phyloP scores from a whole-genome alignment of 2,888 invertebrate genomes.

The Busseola fusca region DNA sequence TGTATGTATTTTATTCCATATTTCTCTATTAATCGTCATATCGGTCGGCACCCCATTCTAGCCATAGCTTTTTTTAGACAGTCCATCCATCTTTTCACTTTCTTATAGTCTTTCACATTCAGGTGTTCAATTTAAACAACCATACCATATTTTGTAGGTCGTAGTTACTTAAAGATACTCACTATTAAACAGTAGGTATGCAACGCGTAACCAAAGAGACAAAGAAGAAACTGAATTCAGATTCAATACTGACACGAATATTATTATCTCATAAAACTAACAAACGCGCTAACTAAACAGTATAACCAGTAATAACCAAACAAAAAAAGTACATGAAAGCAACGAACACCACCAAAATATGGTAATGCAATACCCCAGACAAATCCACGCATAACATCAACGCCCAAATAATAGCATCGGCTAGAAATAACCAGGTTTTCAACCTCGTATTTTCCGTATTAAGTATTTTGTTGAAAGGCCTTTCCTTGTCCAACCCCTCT shows the following conservation, averaged over 20 bases:
- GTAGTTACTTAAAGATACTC: not conserved
- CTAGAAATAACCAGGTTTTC: constrained; percentile 81
- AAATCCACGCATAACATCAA: constrained; percentile 70
- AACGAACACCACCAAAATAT: constrained; percentile 58
- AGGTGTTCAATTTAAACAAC: not conserved
- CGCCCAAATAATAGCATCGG: constrained; percentile 72
- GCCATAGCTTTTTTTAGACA: not conserved
- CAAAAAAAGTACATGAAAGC: constrained; percentile 40
- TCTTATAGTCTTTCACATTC: not conserved
- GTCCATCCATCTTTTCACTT: not conserved
- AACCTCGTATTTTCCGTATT: constrained; percentile 84
- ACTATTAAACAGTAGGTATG: too few species aligned
- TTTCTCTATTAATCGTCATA: not conserved
- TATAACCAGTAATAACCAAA: constrained; percentile 20
- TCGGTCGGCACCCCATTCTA: not conserved
- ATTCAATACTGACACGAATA: not conserved
- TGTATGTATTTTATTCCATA: not conserved
- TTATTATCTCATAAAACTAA: constrained; percentile 13
- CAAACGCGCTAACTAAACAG: constrained; percentile 11
- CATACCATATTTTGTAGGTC: not conserved
- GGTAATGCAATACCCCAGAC: constrained; percentile 69
- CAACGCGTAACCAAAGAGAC: too few species aligned
- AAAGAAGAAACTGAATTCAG: constrained; percentile 3
- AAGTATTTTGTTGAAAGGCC: constrained; percentile 86
- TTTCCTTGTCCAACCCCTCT: constrained; percentile 77